Evolutionary conservation across 2,797 vertebrate species (phyloP).

Genomic region (Dryobates pubescens): DNA sequence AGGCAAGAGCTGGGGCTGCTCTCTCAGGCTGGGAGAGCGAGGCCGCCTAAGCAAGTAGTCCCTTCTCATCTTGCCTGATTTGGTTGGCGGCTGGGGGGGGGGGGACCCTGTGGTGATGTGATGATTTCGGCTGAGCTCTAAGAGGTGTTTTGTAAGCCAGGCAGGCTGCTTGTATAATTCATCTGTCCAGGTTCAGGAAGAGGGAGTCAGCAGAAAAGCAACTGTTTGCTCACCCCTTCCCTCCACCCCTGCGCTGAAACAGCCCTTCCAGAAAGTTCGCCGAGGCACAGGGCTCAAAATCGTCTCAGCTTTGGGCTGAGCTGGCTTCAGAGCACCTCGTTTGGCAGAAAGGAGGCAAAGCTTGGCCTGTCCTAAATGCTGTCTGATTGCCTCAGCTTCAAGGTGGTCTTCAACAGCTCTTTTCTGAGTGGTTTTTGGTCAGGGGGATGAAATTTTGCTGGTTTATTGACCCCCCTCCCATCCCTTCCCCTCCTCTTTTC

Average conservation of each 20-base stretch:
- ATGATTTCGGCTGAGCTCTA: neutral
- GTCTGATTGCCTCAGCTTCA: neutral
- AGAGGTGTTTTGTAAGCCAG: neutral
- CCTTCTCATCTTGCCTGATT: neutral
- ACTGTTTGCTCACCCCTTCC: neutral
- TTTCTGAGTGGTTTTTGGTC: neutral
- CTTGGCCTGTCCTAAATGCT: neutral
- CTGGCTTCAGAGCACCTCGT: too few species aligned
- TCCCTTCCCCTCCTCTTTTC: neutral
- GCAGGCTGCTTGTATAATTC: neutral
- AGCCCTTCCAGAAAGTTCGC: constrained; percentile 63
- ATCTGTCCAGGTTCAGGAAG: neutral
- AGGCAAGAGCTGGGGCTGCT: neutral
- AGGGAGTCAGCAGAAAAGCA: neutral
- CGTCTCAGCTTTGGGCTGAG: neutral
- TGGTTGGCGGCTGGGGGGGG: neutral
- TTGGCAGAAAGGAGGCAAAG: neutral
- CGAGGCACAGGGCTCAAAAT: neutral
- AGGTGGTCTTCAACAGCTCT: neutral
- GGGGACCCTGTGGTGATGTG: neutral
- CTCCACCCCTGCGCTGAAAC: neutral
- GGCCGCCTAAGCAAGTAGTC: neutral
- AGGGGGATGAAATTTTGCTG: neutral
- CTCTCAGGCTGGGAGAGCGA: neutral
- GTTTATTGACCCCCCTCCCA: neutral